phyloP scores from a whole-genome alignment of 2,797 vertebrate species.

The Myotis myotis region DNA sequence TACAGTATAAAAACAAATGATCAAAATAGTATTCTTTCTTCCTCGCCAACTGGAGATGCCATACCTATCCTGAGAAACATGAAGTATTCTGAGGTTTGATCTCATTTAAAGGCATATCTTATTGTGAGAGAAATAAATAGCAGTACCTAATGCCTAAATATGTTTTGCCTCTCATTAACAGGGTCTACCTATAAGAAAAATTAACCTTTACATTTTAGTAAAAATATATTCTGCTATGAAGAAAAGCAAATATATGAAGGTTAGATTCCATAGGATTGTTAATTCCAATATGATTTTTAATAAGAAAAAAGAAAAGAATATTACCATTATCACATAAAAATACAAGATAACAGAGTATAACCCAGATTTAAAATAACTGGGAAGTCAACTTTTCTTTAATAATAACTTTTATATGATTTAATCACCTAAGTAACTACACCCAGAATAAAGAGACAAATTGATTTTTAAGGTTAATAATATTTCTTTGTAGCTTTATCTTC shows the following conservation, averaged over 20 bases:
- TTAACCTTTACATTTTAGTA: background rate
- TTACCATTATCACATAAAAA: background rate
- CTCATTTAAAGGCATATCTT: background rate
- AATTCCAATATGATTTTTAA: background rate
- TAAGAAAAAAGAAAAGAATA: background rate
- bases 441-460: slow-evolving; percentile 60
- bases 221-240: background rate
- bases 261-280: background rate
- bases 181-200: background rate
- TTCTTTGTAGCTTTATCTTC: slow-evolving; percentile 66
- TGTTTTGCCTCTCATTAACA: background rate
- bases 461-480: slow-evolving; percentile 74
- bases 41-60: background rate
- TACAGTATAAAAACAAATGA: background rate
- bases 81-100: background rate
- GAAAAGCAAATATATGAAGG: background rate
- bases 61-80: background rate
- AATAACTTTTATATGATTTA: slow-evolving; percentile 59
- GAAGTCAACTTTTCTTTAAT: background rate
- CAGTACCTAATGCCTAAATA: background rate
- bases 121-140: background rate
- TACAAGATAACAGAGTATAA: background rate
- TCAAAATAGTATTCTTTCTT: background rate
- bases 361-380: background rate
- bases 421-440: slow-evolving; percentile 36